phyloP scores from a whole-genome alignment of 2,113 vertebrate species.

The Tinamus guttatus region DNA sequence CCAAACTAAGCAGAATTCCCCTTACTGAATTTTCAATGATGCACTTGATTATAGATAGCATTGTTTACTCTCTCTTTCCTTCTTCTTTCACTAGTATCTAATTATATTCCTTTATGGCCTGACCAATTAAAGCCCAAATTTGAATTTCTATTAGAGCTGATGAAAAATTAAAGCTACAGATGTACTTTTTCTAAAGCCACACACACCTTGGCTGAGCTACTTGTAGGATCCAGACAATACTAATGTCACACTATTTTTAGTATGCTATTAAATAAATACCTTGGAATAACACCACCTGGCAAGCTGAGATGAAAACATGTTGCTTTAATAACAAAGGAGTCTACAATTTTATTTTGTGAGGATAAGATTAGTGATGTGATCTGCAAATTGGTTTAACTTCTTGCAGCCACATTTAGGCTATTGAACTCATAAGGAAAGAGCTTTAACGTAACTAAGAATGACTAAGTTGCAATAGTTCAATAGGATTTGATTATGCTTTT shows the following conservation, averaged over 20 bases:
- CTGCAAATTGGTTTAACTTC: conserved; percentile 53
- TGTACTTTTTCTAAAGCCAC: conserved; percentile 25
- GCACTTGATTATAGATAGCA: conserved; percentile 75
- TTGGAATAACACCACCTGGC: conserved; percentile 60
- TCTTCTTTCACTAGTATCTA: conserved; percentile 57
- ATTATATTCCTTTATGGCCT: conserved; percentile 68
- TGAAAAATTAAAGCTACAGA: conserved; percentile 74
- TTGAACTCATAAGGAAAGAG: conserved; percentile 12
- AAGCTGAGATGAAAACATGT: conserved; percentile 40
- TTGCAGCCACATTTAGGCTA: conserved; percentile 22
- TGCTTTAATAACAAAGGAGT: conserved; percentile 29
- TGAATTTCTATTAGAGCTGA: conserved; percentile 65
- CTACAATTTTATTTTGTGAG: conserved; percentile 19
- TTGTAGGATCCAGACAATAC: conserved; percentile 58
- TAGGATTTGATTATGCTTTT: conserved; percentile 9
- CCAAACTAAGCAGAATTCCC: conserved; percentile 68
- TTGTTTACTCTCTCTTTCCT: conserved; percentile 67
- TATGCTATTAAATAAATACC: conserved; percentile 30
- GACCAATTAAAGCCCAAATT: conserved; percentile 65
- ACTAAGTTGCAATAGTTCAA: conserved; percentile 18
- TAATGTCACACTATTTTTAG: conserved; percentile 61
- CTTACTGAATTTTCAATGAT: conserved; percentile 73
- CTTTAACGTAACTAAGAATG: conserved; percentile 36
- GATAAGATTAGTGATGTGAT: conserved; percentile 20
- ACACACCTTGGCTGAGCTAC: background rate